Evolutionary conservation across 64 coral and sea anemone genomes (phyloP).

Genomic region (Astreopora myriophthalma): DNA sequence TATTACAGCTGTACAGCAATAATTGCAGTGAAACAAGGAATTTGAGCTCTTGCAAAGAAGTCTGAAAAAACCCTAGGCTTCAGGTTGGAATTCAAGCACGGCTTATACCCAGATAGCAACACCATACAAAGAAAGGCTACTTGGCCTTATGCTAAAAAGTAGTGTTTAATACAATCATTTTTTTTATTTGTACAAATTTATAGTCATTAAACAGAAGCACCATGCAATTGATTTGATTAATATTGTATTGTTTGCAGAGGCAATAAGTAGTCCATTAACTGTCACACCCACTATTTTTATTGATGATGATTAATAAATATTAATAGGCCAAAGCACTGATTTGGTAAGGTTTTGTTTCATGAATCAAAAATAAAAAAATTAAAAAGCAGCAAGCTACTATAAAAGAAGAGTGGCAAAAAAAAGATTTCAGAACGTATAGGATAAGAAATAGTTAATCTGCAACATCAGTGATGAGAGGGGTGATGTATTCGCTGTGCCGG

Average conservation of each 20-base stretch:
- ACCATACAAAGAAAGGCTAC: too few species aligned
- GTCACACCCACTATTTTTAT: background rate
- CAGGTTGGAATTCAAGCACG: too few species aligned
- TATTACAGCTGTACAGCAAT: too few species aligned
- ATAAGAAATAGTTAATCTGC: constrained; percentile 57
- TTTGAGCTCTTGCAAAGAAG: too few species aligned
- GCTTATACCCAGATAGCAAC: too few species aligned
- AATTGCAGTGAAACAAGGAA: too few species aligned
- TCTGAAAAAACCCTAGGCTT: too few species aligned
- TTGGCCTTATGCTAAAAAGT: too few species aligned
- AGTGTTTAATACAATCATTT: too few species aligned
- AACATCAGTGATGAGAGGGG: constrained; percentile 95
- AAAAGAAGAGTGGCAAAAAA: too few species aligned
- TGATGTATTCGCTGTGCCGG: constrained; percentile 91
- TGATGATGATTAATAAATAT: background rate
- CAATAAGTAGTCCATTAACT: background rate
- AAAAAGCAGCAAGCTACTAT: background rate
- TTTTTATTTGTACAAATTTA: background rate
- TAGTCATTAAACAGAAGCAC: background rate
- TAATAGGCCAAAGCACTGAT: too few species aligned
- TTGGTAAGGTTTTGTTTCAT: background rate
- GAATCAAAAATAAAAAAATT: background rate
- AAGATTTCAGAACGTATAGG: background rate
- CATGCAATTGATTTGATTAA: background rate
- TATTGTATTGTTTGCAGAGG: background rate